A percentile compares a stretch with the other conserved stretches of the same genome.
These are phyloP conservation scores for Tachyglossus aculeatus DNA, from an alignment of 2,797 vertebrate genomes.

Conservation along the genomic window DNA sequence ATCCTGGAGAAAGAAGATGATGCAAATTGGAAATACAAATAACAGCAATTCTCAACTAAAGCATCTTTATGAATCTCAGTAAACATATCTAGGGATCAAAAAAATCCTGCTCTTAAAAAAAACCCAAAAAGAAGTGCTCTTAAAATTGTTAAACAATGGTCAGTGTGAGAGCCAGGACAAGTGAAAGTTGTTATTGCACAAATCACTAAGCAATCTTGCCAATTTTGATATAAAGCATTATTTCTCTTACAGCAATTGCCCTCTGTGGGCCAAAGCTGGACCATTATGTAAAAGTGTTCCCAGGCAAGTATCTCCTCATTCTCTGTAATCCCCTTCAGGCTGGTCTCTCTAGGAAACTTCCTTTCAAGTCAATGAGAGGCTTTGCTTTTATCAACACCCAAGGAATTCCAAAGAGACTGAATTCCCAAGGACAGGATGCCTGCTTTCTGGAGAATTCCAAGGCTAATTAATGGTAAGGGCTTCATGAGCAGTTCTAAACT, in stretches of 20 bases:
- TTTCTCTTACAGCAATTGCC: not conserved
- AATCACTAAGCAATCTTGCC: not conserved
- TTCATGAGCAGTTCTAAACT: too few species aligned
- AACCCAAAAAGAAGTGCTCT: not conserved
- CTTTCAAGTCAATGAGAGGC: too few species aligned
- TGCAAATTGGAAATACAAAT: slow-evolving; percentile 18
- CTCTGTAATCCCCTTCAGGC: too few species aligned
- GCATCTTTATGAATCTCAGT: not conserved
- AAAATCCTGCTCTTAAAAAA: not conserved
- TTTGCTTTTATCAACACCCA: too few species aligned
- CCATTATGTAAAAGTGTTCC: not conserved
- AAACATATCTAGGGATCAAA: not conserved
- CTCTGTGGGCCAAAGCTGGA: not conserved
- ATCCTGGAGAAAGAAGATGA: not conserved
- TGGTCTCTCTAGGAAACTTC: too few species aligned
- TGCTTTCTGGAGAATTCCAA: too few species aligned
- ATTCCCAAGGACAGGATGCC: too few species aligned
- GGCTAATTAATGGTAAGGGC: too few species aligned
- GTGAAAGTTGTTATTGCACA: not conserved
- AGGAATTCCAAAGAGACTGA: too few species aligned
- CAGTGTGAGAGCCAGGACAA: not conserved
- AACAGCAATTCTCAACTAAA: slow-evolving; percentile 9
- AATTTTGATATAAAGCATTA: not conserved
- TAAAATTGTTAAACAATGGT: not conserved
- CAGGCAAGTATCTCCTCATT: not conserved